Percentiles rank a stretch among this genome's conserved stretches.
These are phyloP conservation scores for Amniataba percoides DNA, from an alignment of 2,797 vertebrate species.

Conservation along the genomic window DNA sequence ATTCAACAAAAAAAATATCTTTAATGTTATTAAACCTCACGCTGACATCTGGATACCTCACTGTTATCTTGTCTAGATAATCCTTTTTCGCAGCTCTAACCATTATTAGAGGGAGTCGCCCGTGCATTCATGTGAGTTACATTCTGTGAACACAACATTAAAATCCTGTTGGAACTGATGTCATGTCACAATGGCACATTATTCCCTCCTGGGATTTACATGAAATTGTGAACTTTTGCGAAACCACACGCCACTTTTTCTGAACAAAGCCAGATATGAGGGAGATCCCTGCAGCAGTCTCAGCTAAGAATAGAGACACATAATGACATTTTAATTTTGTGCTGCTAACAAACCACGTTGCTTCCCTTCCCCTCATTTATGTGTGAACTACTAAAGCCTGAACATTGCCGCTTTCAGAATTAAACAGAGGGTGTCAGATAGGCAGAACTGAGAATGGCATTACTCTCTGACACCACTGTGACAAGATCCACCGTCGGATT, in stretches of 20 bases:
- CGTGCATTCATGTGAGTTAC: conserved; percentile 40
- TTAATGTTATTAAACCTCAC: conserved; percentile 48
- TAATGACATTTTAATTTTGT: conserved; percentile 83
- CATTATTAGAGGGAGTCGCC: conserved; percentile 52
- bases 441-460: conserved; percentile 45
- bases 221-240: conserved; percentile 64
- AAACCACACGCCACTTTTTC: conserved; percentile 49
- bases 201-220: conserved; percentile 54
- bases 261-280: conserved; percentile 63
- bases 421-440: conserved; percentile 66
- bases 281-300: conserved; percentile 72
- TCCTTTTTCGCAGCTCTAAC: conserved; percentile 34
- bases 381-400: conserved; percentile 63
- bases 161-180: conserved; percentile 40
- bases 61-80: conserved; percentile 51
- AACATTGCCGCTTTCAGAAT: conserved; percentile 52
- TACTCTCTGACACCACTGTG: conserved; percentile 45
- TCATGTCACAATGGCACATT: conserved; percentile 46
- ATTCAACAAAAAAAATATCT: conserved; percentile 45
- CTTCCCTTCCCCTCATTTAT: conserved; percentile 57
- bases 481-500: conserved; percentile 54
- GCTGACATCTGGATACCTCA: conserved; percentile 49
- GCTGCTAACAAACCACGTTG: conserved; percentile 68
- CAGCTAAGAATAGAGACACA: conserved; percentile 73
- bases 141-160: conserved; percentile 47